These are phyloP conservation scores for Phoxinus phoxinus DNA, from an alignment of 2,113 vertebrate genomes.

Conservation along the genomic window DNA sequence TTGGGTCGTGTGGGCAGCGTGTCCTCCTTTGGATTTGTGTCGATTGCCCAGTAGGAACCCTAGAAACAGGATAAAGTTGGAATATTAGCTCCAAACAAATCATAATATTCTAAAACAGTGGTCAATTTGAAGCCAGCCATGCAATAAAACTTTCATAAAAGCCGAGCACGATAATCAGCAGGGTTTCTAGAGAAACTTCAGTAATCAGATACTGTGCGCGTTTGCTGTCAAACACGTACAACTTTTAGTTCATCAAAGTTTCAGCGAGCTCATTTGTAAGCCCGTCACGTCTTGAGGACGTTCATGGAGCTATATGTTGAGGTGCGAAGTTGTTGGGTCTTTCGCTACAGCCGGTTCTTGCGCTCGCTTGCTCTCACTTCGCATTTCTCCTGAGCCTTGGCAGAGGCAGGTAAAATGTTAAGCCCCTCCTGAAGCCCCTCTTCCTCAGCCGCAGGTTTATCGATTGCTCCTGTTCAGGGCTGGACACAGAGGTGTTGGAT, in stretches of 20 bases:
- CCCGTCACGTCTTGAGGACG: constrained; percentile 45
- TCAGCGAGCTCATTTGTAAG: constrained; percentile 51
- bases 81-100: constrained; percentile 52
- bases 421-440: constrained; percentile 61
- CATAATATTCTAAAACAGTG: constrained; percentile 13
- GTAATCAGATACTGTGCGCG: constrained; percentile 25
- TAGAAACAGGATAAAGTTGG: constrained; percentile 66
- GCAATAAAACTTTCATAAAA: constrained; percentile 27
- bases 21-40: constrained; percentile 93
- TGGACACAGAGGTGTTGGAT: constrained; percentile 59
- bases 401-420: constrained; percentile 62
- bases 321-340: constrained; percentile 10
- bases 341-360: neutral
- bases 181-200: constrained; percentile 17
- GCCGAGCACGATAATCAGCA: constrained; percentile 10
- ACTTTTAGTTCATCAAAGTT: constrained; percentile 58
- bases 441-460: constrained; percentile 62
- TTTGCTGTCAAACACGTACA: constrained; percentile 39
- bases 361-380: constrained; percentile 6
- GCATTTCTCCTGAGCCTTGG: constrained; percentile 59
- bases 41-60: constrained; percentile 94
- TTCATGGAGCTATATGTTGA: constrained; percentile 44
- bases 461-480: constrained; percentile 56
- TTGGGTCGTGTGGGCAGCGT: constrained; percentile 87
- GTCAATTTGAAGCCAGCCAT: neutral